Conservation (phyloP, 1,140 invertebrate species). For the Thrips palmi region DNA sequence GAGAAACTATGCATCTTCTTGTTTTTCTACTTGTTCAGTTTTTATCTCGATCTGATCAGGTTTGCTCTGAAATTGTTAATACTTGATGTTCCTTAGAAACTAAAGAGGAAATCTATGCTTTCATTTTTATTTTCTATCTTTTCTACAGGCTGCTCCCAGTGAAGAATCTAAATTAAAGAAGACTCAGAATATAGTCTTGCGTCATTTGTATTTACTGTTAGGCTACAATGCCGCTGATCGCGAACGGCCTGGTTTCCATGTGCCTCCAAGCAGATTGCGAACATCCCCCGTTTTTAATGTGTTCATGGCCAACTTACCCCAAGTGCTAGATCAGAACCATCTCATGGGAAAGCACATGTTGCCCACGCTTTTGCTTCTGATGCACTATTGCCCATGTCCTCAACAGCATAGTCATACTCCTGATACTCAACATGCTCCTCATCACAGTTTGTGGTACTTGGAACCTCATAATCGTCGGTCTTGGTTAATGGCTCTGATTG, state of each 20-base stretch:
- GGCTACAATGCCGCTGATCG: slow-evolving; percentile 87
- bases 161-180: slow-evolving; percentile 64
- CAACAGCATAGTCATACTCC: slow-evolving; percentile 27
- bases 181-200: slow-evolving; percentile 71
- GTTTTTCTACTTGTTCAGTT: slow-evolving; percentile 93
- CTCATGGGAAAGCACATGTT: slow-evolving; percentile 73
- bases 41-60: slow-evolving; percentile 55
- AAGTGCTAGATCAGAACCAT: slow-evolving; percentile 89
- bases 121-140: slow-evolving; percentile 8
- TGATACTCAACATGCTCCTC: slow-evolving; percentile 33
- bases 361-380: slow-evolving; percentile 62
- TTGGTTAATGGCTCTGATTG: slow-evolving; percentile 86
- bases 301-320: slow-evolving; percentile 79
- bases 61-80: slow-evolving; percentile 22
- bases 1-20: slow-evolving; percentile 89
- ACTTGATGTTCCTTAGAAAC: slow-evolving; percentile 7
- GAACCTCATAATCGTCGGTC: slow-evolving; percentile 66
- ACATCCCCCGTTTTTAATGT: slow-evolving; percentile 88
- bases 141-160: slow-evolving; percentile 49
- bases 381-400: slow-evolving; percentile 77
- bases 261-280: slow-evolving; percentile 70
- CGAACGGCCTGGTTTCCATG: slow-evolving; percentile 62
- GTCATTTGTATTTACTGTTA: slow-evolving; percentile 80
- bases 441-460: slow-evolving; percentile 74
- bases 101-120: background rate